phyloP scores from a whole-genome alignment of 2,888 invertebrate genomes.

The Bombylius major region DNA sequence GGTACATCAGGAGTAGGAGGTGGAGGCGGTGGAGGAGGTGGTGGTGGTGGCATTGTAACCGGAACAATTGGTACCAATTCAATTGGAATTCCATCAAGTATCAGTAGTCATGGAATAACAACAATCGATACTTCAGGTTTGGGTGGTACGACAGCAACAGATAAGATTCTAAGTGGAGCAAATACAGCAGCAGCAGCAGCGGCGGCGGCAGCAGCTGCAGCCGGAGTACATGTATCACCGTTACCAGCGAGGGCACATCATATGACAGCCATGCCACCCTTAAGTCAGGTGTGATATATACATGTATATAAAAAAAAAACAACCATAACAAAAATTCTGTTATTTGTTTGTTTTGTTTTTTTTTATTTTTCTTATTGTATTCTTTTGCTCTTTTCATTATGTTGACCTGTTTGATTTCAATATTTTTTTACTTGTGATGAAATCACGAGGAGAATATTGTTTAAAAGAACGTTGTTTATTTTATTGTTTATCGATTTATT shows the following conservation, averaged over 20 bases:
- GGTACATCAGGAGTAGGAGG: not conserved
- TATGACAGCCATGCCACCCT: slow-evolving; percentile 37
- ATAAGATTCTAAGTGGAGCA: slow-evolving; percentile 39
- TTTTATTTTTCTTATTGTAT: not conserved
- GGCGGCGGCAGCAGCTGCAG: slow-evolving; percentile 2
- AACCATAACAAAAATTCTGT: slow-evolving; percentile 9
- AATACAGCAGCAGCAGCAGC: slow-evolving; percentile 23
- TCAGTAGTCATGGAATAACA: slow-evolving; percentile 53
- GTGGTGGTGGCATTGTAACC: slow-evolving; percentile 1
- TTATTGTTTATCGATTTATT: no score
- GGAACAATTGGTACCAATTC: slow-evolving; percentile 20
- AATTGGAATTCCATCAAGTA: slow-evolving; percentile 47
- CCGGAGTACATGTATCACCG: slow-evolving; percentile 33
- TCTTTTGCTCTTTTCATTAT: not conserved
- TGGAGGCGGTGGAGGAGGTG: not conserved
- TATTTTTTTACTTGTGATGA: no score
- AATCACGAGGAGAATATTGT: no score
- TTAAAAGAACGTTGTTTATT: no score
- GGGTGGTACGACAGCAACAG: slow-evolving; percentile 35
- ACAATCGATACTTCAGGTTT: slow-evolving; percentile 39
- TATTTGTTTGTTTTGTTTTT: not conserved
- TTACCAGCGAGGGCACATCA: slow-evolving; percentile 35
- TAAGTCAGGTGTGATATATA: slow-evolving; percentile 33
- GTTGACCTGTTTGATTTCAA: no score
- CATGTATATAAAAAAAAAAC: no score